Conservation (phyloP, 2,113 vertebrate genomes). For the Megaptera novaeangliae region DNA sequence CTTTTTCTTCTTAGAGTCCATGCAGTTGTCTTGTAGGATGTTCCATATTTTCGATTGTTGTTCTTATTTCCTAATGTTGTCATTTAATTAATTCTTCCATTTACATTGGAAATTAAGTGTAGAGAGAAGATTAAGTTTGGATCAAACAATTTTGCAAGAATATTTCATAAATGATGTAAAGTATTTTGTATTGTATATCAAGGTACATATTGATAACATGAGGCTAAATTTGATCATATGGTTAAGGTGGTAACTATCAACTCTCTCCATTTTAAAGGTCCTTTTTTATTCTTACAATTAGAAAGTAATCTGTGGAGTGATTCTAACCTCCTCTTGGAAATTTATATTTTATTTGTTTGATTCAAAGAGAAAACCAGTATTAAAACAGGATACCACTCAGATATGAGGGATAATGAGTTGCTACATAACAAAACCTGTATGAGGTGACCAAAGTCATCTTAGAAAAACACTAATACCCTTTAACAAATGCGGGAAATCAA, state of each 20-base stretch:
- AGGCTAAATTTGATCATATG: not conserved
- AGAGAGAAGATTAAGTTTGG: not conserved
- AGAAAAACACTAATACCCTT: not conserved
- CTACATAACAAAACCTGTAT: not conserved
- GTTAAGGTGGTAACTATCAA: not conserved
- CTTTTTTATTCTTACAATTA: not conserved
- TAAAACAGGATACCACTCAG: not conserved
- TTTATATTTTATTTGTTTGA: not conserved
- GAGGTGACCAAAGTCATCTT: not conserved
- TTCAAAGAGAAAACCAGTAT: not conserved
- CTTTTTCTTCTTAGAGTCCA: not conserved
- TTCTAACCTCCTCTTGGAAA: not conserved
- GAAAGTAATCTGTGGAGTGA: not conserved
- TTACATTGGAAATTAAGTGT: not conserved
- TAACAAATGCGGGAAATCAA: not conserved
- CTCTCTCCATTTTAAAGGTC: not conserved
- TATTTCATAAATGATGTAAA: not conserved
- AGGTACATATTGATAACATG: not conserved
- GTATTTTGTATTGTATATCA: not conserved
- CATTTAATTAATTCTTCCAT: not conserved
- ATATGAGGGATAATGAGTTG: not conserved
- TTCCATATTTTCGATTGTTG: not conserved
- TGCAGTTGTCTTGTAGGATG: not conserved
- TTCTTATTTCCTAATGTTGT: not conserved
- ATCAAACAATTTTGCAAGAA: not conserved